Evolutionary conservation across 2,797 vertebrate species (phyloP), one percentile per base, ranked within the genome.

Genomic region (Aeoliscus strigatus): DNA sequence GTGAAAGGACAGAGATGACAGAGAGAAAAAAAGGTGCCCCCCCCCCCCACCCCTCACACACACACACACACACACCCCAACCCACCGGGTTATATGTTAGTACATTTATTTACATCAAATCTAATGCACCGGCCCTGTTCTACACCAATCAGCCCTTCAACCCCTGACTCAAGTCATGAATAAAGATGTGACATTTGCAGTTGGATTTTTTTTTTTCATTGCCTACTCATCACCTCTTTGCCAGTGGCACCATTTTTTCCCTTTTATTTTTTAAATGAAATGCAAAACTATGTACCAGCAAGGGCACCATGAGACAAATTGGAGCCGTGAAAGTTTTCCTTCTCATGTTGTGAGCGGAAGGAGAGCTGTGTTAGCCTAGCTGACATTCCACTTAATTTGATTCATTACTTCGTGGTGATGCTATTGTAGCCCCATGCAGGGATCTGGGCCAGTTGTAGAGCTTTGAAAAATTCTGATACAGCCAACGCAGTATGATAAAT

Each of bases 321-420:
- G 74, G 53, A 73, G 61, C 40, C 59, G 66, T 70, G 66, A 59
- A 76, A 64, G 45, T 74, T 66, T 77, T 82, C 41, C 51, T 80
- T 80, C 79, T 75, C 62, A 56, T 71, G 65, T 65, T 57, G 71
- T 48, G 60, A 52, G 63, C 53, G 76, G 71, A 75, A 71, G 62
- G 54, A 71, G 68, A 54, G 63, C 57, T 75, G 52, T 68, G 70
- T 81, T 79, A 79, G 65, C 67, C 65, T 40, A 40, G 73, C 63
- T 80, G 82, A 87, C 79, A 82, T 74, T 77, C 67, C 77, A 81
- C 77, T 83, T 82, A 75, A 84, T 84, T 82, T 86, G 83, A 87
- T 85, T 75, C 81, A 84, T 86, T 86, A 84, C 60, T 59, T 62
- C 18, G 29, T 52, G 52, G 56, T 50, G 71, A 75, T 27, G 65